Evolutionary conservation across 1,140 invertebrate genomes (phyloP), one percentile per base, ranked within the genome.

Genomic region (Cyclina sinensis): DNA sequence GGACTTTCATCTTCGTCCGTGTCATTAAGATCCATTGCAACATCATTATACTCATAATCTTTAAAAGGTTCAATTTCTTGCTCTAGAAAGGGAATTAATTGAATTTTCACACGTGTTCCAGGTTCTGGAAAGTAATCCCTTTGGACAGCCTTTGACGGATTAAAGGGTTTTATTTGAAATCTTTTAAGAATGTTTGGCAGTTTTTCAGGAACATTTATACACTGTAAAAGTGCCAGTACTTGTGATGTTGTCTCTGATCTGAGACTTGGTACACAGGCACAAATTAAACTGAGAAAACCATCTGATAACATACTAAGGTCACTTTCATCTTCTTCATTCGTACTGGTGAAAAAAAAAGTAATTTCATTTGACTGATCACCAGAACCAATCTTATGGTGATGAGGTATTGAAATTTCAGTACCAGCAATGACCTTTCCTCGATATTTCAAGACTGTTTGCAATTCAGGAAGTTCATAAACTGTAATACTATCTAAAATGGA

Each of bases 21-120:
- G 73, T 93, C 92, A 32, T 91, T 91, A 9, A 92, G 18, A 86
- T 94, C 93, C 84, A 76, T 91, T 7, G 91, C 93, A 1, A 93
- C 91, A 86, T 91, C 91, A 46, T 92, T 90, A 1, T 88, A 91
- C 62, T 88, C 78, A 37, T 90, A 68, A 35, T 81, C 32, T 57
- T 37, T 51, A 91, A 88, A 88, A 16, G 76, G 62, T 30, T 35
- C 4, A 18, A 88, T 80, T 70, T 46, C 62, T 80, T 81, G 76
- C 39, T 79, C 86, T 9, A 88, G 43, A 81, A 88, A 88, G 46
- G 76, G 62, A 32, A 70, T 62, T n/a, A 88, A 80, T 37, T 48
- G 12, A 30, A 24, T 32, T 51, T 80, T 59, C 24, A 88, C 86
- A 43, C 81, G 81, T 46, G 86, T 88, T 39, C 86, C 86, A 24